phyloP scores from a whole-genome alignment of 2,888 invertebrate genomes.

The Galerucella nymphaeae region DNA sequence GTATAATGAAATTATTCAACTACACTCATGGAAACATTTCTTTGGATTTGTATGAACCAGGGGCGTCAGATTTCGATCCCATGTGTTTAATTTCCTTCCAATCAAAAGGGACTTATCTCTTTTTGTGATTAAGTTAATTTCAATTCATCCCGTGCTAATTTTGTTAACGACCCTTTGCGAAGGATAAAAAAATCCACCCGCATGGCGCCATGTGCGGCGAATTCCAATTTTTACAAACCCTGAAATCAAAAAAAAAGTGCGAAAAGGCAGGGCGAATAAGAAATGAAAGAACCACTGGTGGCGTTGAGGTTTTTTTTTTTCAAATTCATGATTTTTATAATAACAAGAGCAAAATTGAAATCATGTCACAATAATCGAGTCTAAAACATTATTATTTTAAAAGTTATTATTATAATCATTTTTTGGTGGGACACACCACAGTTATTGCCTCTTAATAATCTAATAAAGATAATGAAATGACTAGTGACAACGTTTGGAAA shows the following conservation, averaged over 20 bases:
- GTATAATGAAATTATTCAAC: not conserved
- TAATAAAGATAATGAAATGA: no score
- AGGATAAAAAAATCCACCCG: conserved; percentile 28
- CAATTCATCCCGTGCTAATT: conserved; percentile 16
- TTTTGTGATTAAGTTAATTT: conserved; percentile 12
- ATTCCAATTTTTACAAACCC: conserved; percentile 42
- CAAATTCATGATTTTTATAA: not conserved
- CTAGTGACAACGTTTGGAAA: no score
- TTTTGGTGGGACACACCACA: no score
- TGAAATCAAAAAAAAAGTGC: conserved; percentile 36
- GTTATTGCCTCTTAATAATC: no score
- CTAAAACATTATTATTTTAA: no score
- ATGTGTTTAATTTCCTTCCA: not conserved
- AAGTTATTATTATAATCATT: no score
- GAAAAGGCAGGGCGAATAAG: conserved; percentile 6
- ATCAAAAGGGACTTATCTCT: conserved; percentile 17
- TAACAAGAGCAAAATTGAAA: no score
- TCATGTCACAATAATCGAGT: no score
- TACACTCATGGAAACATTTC: not conserved
- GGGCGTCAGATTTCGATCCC: conserved; percentile 10
- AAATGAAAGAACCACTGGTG: conserved; percentile 4
- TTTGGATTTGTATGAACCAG: not conserved
- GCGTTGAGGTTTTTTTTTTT: not conserved
- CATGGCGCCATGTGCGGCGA: conserved; percentile 51
- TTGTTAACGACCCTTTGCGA: conserved; percentile 26